Conservation (phyloP, 2,888 invertebrate genomes). For the Argynnis bischoffii region DNA sequence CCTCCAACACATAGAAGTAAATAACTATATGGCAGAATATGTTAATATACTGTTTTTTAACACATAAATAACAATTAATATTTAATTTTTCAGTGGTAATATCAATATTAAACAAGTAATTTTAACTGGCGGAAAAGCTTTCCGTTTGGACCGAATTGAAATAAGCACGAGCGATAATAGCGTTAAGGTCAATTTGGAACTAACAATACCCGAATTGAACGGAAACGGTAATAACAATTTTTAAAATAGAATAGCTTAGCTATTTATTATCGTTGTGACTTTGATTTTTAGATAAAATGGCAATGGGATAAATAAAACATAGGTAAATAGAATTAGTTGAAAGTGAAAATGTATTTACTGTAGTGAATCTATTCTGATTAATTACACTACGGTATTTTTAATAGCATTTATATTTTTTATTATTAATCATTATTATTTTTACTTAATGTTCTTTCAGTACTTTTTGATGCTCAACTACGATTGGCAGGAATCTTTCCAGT, state of each 20-base stretch:
- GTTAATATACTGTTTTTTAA: no score
- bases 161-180: conserved; percentile 34
- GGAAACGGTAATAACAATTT: conserved; percentile 24
- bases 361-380: neutral
- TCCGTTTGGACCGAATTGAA: neutral
- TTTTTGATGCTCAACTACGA: conserved; percentile 1
- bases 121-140: neutral
- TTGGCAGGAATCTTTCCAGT: conserved; percentile 4
- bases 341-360: no score
- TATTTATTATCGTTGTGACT: no score
- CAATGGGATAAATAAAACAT: no score
- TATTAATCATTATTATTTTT: neutral
- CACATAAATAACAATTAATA: neutral
- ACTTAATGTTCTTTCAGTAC: conserved; percentile 2
- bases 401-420: neutral
- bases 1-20: no score
- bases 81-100: conserved; percentile 4
- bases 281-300: no score
- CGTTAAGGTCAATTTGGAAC: conserved; percentile 33
- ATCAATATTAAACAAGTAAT: neutral
- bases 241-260: no score
- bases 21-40: no score
- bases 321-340: no score
- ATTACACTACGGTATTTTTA: neutral
- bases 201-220: conserved; percentile 29